phyloP scores from a whole-genome alignment of 2,797 vertebrate species.

The Microtus californicus region DNA sequence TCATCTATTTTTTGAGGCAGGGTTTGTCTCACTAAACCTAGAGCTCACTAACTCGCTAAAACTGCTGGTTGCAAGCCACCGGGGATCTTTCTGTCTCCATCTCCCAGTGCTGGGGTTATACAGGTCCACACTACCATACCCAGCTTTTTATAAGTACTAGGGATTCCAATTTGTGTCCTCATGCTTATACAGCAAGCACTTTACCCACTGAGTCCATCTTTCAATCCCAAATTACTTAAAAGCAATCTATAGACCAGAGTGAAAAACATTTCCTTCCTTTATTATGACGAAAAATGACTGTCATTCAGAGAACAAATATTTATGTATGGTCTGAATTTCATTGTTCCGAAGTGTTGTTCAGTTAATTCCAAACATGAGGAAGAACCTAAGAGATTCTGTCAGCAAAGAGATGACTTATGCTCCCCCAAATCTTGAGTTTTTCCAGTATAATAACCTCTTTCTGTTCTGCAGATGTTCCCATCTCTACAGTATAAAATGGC shows the following conservation, averaged over 20 bases:
- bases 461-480: slow-evolving; percentile 51
- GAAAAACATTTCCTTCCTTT: not conserved
- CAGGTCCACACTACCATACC: not conserved
- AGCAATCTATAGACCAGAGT: not conserved
- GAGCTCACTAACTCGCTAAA: not conserved
- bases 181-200: not conserved
- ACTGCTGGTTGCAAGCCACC: not conserved
- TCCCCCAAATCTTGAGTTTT: not conserved
- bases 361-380: slow-evolving; percentile 11
- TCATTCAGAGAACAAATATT: not conserved
- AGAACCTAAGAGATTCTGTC: not conserved
- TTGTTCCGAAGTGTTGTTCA: not conserved
- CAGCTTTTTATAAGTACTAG: not conserved
- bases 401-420: slow-evolving; percentile 18
- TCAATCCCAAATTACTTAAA: not conserved
- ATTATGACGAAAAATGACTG: not conserved
- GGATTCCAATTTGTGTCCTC: not conserved
- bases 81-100: not conserved
- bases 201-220: not conserved
- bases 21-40: not conserved
- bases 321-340: not conserved
- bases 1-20: not conserved
- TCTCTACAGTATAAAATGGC: slow-evolving; percentile 46
- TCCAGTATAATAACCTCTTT: slow-evolving; percentile 39
- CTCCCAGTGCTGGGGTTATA: not conserved